These are phyloP conservation scores for Acanthopagrus latus DNA, from an alignment of 2,797 vertebrate genomes.

Conservation along the genomic window DNA sequence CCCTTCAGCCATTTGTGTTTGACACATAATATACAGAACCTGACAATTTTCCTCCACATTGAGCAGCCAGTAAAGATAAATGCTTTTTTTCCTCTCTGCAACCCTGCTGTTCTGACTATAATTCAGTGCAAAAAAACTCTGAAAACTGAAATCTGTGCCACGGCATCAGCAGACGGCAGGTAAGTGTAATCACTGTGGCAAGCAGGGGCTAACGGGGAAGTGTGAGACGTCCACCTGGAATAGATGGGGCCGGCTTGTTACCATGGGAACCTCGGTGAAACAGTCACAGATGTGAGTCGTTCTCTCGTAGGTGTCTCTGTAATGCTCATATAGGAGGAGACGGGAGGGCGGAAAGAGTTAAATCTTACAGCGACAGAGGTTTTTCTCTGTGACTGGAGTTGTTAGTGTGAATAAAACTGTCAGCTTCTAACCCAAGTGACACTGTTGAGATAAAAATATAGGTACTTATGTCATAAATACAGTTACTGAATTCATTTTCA, in stretches of 20 bases:
- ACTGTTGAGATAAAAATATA: not conserved
- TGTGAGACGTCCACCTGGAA: slow-evolving; percentile 76
- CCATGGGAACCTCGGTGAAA: slow-evolving; percentile 80
- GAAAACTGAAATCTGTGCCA: slow-evolving; percentile 53
- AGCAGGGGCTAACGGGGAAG: slow-evolving; percentile 70
- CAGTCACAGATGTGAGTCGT: slow-evolving; percentile 61
- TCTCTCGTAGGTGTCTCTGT: slow-evolving; percentile 51
- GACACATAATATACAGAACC: not conserved
- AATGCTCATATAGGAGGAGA: slow-evolving; percentile 52
- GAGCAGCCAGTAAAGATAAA: slow-evolving; percentile 31
- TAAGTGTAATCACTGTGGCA: slow-evolving; percentile 73
- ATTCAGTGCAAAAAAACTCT: slow-evolving; percentile 18
- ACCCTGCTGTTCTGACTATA: slow-evolving; percentile 25
- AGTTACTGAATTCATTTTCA: not conserved
- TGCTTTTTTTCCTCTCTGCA: slow-evolving; percentile 15
- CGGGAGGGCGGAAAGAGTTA: slow-evolving; percentile 9
- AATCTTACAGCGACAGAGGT: slow-evolving; percentile 13
- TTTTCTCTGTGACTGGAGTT: slow-evolving; percentile 32
- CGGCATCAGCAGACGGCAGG: slow-evolving; percentile 61
- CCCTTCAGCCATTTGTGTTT: not conserved
- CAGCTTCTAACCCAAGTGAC: not conserved
- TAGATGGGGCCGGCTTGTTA: slow-evolving; percentile 81
- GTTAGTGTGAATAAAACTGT: not conserved
- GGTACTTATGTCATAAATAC: not conserved
- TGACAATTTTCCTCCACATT: slow-evolving; percentile 11